Conservation (phyloP, 2,888 invertebrate genomes). For the Lottia gigantea region DNA sequence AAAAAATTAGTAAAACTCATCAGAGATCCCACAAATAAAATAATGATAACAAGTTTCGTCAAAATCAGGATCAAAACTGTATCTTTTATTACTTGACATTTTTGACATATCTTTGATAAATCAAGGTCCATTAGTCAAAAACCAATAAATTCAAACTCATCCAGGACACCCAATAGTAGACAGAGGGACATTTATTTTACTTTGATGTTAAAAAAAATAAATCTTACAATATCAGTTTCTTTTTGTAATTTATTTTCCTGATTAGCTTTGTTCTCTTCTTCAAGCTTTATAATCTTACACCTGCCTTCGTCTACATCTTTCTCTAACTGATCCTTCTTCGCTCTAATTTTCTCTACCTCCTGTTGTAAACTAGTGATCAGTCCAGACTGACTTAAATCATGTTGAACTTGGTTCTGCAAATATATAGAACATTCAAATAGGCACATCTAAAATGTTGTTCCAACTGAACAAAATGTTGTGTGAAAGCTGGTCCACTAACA, state of each 20-base stretch:
- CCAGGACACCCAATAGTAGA: background rate
- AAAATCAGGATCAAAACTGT: too few relatives aligned
- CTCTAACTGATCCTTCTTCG: slow-evolving; percentile 23
- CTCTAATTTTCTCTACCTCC: slow-evolving; percentile 19
- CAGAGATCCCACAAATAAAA: too few relatives aligned
- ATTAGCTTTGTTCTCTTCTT: slow-evolving; percentile 23
- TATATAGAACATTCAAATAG: background rate
- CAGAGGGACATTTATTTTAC: background rate
- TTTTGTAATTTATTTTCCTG: slow-evolving; percentile 29
- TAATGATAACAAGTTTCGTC: too few relatives aligned
- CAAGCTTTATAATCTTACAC: slow-evolving; percentile 24
- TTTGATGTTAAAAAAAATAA: background rate
- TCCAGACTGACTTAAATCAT: slow-evolving; percentile 19
- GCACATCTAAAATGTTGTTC: background rate
- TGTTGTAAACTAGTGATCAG: slow-evolving; percentile 16
- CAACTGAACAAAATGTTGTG: slow-evolving; percentile 4
- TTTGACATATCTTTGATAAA: too few relatives aligned
- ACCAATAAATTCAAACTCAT: too few relatives aligned
- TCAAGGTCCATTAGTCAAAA: too few relatives aligned
- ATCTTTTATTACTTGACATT: too few relatives aligned
- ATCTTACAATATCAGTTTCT: slow-evolving; percentile 33
- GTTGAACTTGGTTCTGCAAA: slow-evolving; percentile 18
- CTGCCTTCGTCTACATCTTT: slow-evolving; percentile 30
- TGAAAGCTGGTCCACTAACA: slow-evolving; percentile 11
- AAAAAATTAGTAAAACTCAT: too few relatives aligned